Evolutionary conservation across 2,797 vertebrate genomes (phyloP).

Genomic region (Danionella dracula): DNA sequence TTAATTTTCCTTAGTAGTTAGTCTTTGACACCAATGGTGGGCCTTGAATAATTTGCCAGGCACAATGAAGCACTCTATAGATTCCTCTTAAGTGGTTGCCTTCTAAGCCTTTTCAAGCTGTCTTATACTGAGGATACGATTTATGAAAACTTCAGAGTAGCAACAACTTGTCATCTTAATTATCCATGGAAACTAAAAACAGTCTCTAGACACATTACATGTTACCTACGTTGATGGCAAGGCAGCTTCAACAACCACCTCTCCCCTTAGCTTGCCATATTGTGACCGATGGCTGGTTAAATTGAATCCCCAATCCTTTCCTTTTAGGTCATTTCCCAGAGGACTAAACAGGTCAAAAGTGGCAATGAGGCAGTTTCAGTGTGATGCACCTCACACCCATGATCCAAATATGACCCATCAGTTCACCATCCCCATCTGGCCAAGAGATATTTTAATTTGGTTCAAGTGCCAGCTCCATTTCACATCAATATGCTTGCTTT

Average conservation of each 20-base stretch:
- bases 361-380: constrained; percentile 7
- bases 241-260: constrained; percentile 50
- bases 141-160: constrained; percentile 74
- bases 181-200: constrained; percentile 62
- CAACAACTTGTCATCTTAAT: constrained; percentile 68
- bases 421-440: constrained; percentile 63
- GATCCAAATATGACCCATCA: constrained; percentile 51
- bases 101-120: constrained; percentile 57
- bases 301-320: constrained; percentile 73
- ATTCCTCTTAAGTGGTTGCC: constrained; percentile 64
- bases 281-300: constrained; percentile 72
- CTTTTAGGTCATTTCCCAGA: constrained; percentile 58
- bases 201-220: constrained; percentile 42
- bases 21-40: background rate
- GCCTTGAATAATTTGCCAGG: constrained; percentile 37
- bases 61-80: constrained; percentile 47
- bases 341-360: constrained; percentile 31
- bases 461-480: constrained; percentile 60
- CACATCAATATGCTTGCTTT: constrained; percentile 66
- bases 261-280: constrained; percentile 48
- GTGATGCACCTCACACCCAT: constrained; percentile 46
- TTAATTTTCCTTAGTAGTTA: background rate
- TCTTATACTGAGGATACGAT: constrained; percentile 63
- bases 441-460: constrained; percentile 60
- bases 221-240: constrained; percentile 53